Evolutionary conservation across 1,140 invertebrate species (phyloP), one percentile per base, ranked within the genome.

Genomic region (Coboldia fuscipes): DNA sequence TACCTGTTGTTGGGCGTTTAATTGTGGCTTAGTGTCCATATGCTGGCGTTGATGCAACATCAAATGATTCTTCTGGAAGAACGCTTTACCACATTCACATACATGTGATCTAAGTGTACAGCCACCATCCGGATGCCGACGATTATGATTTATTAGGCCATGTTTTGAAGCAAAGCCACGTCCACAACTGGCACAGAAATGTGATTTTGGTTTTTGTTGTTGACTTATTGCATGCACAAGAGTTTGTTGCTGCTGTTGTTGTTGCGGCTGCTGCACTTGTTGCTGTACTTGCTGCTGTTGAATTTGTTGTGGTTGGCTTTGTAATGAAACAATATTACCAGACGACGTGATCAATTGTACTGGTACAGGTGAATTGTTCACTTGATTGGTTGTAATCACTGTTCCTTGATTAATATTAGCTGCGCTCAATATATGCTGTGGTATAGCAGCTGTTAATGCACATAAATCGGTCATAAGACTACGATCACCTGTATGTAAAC

Each of bases 381-480:
- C 51, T 10, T 49, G 51, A 41, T 55, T 55, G 26, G 51, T 42
- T 21, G 52, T 44, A 10, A 55, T 47, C 14, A 54, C 52, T 3
- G 36, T 39, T 24, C 59, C 54, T 41, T 61, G 60, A 52, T 65
- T 63, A 26, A 62, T 45, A 42, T 56, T 56, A 20, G 60, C 56
- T 27, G 63, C 60, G 43, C 63, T 68, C 30, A 69, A 54, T 35
- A 68, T 67, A 42, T 69, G 65, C 36, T 69, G 67, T 34, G 72
- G 71, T 46, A 79, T 61, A 30, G 75, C 72, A 30, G 75, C 74
- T 20, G 75, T 77, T 40, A 79, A 60, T 32, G 76, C 78, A 59
- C 82, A 86, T 45, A 83, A 62, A 56, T 84, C 79, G 39, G 80
- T 85, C 34, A 82, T 76, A 45, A 79, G 73, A 31, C 79, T 81